phyloP scores from a whole-genome alignment of 2,888 invertebrate species.

The Mellilla xanthometata region DNA sequence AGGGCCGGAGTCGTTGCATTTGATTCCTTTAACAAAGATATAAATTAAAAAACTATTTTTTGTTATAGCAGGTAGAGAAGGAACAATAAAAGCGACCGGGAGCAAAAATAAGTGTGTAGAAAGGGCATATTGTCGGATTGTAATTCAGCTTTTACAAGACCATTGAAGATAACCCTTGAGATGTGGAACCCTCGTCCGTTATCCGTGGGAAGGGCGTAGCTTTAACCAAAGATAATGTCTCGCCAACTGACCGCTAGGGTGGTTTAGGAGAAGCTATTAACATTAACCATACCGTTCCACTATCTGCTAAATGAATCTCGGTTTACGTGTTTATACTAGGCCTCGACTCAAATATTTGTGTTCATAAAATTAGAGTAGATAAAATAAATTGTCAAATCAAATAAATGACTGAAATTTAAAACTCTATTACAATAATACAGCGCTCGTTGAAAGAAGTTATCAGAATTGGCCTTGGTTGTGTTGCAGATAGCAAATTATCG shows the following conservation, averaged over 20 bases:
- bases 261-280: constrained; percentile 34
- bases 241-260: constrained; percentile 45
- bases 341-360: too few species aligned
- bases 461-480: constrained; percentile 34
- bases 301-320: constrained; percentile 5
- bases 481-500: constrained; percentile 33
- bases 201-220: constrained; percentile 36
- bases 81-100: constrained; percentile 4
- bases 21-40: neutral
- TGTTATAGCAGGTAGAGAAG: constrained; percentile 6
- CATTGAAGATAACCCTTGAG: constrained; percentile 55
- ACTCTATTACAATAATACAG: constrained; percentile 19
- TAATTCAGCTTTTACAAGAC: constrained; percentile 50
- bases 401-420: constrained; percentile 22
- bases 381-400: constrained; percentile 14
- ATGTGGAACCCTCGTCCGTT: constrained; percentile 46
- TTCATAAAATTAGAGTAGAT: neutral
- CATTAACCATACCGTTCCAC: constrained; percentile 19
- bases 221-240: constrained; percentile 45
- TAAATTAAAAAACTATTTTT: constrained; percentile 4
- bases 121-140: constrained; percentile 33
- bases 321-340: neutral
- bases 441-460: constrained; percentile 30
- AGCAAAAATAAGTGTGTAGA: constrained; percentile 34
- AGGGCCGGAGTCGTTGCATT: neutral